Percentiles rank a stretch among this genome's conserved stretches.
Conservation (phyloP, 2,113 vertebrate species). For the Aythya baeri region DNA sequence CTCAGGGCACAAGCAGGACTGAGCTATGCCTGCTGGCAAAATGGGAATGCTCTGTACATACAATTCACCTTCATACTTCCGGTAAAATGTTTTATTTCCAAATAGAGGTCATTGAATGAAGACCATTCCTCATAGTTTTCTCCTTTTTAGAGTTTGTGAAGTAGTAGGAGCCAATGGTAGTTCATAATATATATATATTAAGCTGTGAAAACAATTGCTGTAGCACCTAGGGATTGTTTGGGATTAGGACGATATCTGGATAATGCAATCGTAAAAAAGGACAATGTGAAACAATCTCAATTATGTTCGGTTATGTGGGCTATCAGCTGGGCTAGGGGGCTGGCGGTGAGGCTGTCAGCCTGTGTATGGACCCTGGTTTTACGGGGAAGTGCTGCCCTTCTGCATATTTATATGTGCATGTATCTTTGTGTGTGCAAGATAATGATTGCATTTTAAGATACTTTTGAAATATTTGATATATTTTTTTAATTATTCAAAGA, state of each 20-base stretch:
- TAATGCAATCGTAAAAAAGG: neutral
- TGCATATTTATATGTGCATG: neutral
- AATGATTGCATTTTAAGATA: neutral
- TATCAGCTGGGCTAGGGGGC: neutral
- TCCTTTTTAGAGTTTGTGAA: neutral
- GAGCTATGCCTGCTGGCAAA: neutral
- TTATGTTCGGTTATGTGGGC: neutral
- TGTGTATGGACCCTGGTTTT: neutral
- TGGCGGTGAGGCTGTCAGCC: neutral
- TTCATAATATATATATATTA: neutral
- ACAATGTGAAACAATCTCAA: neutral
- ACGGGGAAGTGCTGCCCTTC: neutral
- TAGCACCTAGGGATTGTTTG: neutral
- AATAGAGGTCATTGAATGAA: neutral
- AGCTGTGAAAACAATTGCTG: neutral
- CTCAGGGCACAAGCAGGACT: neutral
- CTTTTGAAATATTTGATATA: neutral
- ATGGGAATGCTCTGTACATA: neutral
- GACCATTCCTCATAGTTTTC: neutral
- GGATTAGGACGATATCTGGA: neutral
- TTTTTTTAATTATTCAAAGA: neutral
- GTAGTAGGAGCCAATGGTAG: neutral
- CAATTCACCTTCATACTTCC: neutral
- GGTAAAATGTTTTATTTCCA: neutral
- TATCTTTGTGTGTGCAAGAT: rapidly evolving